These are phyloP conservation scores for Chaetogeoica ovagalla DNA, from an alignment of 2,888 invertebrate genomes.

Conservation along the genomic window DNA sequence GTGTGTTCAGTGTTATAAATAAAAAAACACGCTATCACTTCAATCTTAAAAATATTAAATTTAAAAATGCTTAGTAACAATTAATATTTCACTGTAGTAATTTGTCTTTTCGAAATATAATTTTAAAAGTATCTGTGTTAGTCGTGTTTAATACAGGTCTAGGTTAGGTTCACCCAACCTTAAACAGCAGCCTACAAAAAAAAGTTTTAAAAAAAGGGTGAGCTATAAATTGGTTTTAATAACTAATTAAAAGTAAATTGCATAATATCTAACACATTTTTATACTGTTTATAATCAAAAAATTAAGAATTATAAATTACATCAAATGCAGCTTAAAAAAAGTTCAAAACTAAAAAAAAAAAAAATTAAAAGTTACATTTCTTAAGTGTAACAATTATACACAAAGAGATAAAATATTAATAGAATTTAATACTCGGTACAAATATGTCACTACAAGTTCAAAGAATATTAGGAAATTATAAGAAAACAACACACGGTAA, in stretches of 20 bases:
- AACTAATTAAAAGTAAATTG: conserved; percentile 1
- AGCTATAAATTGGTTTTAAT: conserved; percentile 19
- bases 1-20: not conserved
- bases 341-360: not conserved
- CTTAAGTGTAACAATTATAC: not conserved
- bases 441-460: not conserved
- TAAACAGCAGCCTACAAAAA: conserved; percentile 37
- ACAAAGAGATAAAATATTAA: not conserved
- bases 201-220: conserved; percentile 42
- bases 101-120: conserved; percentile 30
- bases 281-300: not conserved
- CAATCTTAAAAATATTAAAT: conserved; percentile 1
- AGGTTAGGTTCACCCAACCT: conserved; percentile 51
- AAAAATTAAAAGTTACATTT: not conserved
- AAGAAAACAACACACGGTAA: not conserved
- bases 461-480: not conserved
- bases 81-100: conserved; percentile 11
- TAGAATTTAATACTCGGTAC: not conserved
- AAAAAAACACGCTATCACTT: conserved; percentile 48
- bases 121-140: conserved; percentile 26
- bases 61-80: conserved; percentile 1
- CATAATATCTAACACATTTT: conserved; percentile 9
- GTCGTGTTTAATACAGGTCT: conserved; percentile 42
- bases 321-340: not conserved
- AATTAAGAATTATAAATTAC: not conserved